These are phyloP conservation scores for Metacarcinus magister DNA, from an alignment of 2,888 invertebrate species.

Conservation along the genomic window DNA sequence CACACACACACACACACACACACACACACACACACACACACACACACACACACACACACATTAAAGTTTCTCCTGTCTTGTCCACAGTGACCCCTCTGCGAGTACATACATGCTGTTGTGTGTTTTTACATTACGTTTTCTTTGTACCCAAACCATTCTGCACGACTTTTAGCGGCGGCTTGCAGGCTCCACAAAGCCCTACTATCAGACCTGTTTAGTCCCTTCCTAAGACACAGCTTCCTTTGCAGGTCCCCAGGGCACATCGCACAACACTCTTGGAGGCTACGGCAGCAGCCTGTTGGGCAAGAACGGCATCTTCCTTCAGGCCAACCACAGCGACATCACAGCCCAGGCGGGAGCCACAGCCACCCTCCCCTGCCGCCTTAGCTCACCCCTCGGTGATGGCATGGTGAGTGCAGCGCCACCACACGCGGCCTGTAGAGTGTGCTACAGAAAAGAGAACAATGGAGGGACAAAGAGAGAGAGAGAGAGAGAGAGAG, in stretches of 20 bases:
- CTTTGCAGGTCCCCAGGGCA: slow-evolving; percentile 64
- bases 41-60: slow-evolving; percentile 2
- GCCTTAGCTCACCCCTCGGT: slow-evolving; percentile 87
- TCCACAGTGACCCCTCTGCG: too few species aligned
- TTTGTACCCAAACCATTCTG: background rate
- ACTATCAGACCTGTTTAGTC: background rate
- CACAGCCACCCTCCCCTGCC: slow-evolving; percentile 88
- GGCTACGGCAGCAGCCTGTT: slow-evolving; percentile 46
- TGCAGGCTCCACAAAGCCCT: background rate
- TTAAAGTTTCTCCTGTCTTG: too few species aligned
- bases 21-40: background rate
- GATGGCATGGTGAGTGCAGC: slow-evolving; percentile 86
- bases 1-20: slow-evolving; percentile 2
- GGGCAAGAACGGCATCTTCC: slow-evolving; percentile 68
- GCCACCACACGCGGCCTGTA: too few species aligned
- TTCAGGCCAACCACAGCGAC: slow-evolving; percentile 78
- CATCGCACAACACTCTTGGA: slow-evolving; percentile 41
- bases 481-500: slow-evolving; percentile 83
- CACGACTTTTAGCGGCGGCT: background rate
- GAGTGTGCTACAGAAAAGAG: background rate
- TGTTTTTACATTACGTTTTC: background rate
- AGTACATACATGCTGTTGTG: background rate
- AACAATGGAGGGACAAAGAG: slow-evolving; percentile 85
- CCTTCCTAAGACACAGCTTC: background rate
- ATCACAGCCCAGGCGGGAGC: slow-evolving; percentile 88